Evolutionary conservation across 2,888 invertebrate species (phyloP), one percentile per base, ranked within the genome.

Genomic region (Caprella mutica): DNA sequence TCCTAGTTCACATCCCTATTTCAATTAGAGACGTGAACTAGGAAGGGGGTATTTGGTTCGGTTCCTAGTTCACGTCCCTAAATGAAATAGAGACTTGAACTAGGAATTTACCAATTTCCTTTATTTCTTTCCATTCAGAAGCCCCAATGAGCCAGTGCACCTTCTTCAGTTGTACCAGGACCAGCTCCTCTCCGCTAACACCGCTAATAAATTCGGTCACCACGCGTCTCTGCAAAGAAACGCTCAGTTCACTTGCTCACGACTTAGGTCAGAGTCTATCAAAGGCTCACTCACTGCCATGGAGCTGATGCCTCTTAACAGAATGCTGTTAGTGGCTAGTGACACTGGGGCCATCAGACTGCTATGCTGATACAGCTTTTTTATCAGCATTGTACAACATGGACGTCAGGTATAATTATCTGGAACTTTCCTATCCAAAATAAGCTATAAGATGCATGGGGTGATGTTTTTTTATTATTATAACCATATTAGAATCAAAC

Each of bases 91-190:
- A n/a, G n/a, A n/a, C n/a, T n/a, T n/a, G n/a, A n/a, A n/a, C n/a
- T n/a, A n/a, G n/a, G n/a, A n/a, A n/a, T n/a, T n/a, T n/a, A n/a
- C n/a, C n/a, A n/a, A n/a, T n/a, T n/a, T n/a, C n/a, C n/a, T n/a
- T n/a, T n/a, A n/a, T n/a, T n/a, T n/a, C n/a, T n/a, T n/a, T 17
- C 19, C 5, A 14, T 23, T 12, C 74, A 89, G 89, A 76, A 92
- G 91, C 60, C 84, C 85, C 52, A 85, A 88, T 1, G 94, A 94
- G 71, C 92, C 94, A 1, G 90, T 91, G 2, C 92, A 93, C 74
- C 90, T 90, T 68, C 79, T 92, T 62, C 81, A 83, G 40, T 79
- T 83, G 40, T 84, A 86, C 73, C 83, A 84, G 70, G 79, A 81
- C 67, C 87, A 90, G 72, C 75, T 96, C 59, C 82, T 94, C 63